Evolutionary conservation across 2,113 vertebrate species (phyloP), one percentile per base, ranked within the genome.

Genomic region (Seriola rivoliana): DNA sequence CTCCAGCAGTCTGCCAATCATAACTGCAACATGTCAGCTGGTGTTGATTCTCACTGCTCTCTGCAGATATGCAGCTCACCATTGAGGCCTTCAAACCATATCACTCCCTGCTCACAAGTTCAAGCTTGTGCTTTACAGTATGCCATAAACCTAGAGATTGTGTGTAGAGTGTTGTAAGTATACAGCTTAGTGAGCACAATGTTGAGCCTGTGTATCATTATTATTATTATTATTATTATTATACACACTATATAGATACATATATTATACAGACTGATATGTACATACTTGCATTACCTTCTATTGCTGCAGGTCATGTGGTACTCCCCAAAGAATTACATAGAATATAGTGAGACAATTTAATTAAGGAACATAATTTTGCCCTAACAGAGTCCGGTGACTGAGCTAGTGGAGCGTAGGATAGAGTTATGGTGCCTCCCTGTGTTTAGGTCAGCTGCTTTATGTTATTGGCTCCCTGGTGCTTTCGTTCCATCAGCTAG

Each of bases 1-100:
- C 90, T 79, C 46, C 88, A 91, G 83, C 80, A 78, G 42, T 84
- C 83, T 92, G 91, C 73, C 94, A 93, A 77, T 94, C 92, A 89
- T 64, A 32, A 52, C 80, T 79, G 72, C 75, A 83, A 38, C 63
- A 80, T 93, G 90, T 90, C 93, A 92, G 84, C 78, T 75, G 65
- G 65, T 59, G 75, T 52, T 64, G 78, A 81, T 65, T 70, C 55
- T 55, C 80, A 9, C 38, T 64, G 57, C 69, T 82, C 84, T 75
- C 68, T 19, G 10, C 42, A 87, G 85, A 84, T 79, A 21, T 63
- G 21, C 74, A 64, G 70, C 71, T 66, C 66, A 64, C 82, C 76
- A 81, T 2, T 8, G 54, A 85, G 59, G 48, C 73, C 50, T 77
- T 88, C 78, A 81, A 64, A 76, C 29, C 46, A 34, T 29, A 29